Percentiles rank a stretch among this genome's conserved stretches.
These are phyloP conservation scores for Ichneumoninae sp. DNA, from an alignment of 2,888 invertebrate species.

Conservation along the genomic window DNA sequence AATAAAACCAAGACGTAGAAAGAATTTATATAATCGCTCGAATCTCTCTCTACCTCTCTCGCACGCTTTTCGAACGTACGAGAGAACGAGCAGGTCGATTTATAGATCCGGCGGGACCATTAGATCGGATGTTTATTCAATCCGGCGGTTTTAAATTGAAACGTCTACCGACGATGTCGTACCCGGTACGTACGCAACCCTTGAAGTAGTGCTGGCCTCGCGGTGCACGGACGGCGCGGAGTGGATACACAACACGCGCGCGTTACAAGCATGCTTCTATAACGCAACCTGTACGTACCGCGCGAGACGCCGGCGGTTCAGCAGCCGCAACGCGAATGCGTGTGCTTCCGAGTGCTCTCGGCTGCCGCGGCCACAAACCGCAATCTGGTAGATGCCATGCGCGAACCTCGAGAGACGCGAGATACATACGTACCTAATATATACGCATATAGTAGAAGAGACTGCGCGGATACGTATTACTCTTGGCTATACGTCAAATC, in stretches of 20 bases:
- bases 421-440: constrained; percentile 36
- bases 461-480: constrained; percentile 43
- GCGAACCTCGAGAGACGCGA: constrained; percentile 32
- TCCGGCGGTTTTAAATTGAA: constrained; percentile 79
- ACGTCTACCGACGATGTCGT: constrained; percentile 76
- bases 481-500: constrained; percentile 58
- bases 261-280: neutral
- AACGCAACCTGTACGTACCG: neutral
- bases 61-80: neutral
- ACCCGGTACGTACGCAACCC: constrained; percentile 51
- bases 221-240: neutral
- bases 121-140: constrained; percentile 74
- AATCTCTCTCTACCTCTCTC: constrained; percentile 12
- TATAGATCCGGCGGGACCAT: constrained; percentile 75
- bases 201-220: constrained; percentile 2
- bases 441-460: constrained; percentile 18
- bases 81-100: constrained; percentile 68
- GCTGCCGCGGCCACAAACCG: neutral
- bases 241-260: neutral
- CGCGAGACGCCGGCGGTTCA: constrained; percentile 7
- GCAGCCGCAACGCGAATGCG: constrained; percentile 33
- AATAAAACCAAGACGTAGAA: constrained; percentile 32
- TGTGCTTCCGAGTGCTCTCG: constrained; percentile 24
- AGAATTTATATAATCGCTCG: constrained; percentile 58
- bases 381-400: neutral